A percentile compares a stretch with the other conserved stretches of the same genome.
phyloP scores from a whole-genome alignment of 2,797 vertebrate species.

The Brachyalestes nurse region DNA sequence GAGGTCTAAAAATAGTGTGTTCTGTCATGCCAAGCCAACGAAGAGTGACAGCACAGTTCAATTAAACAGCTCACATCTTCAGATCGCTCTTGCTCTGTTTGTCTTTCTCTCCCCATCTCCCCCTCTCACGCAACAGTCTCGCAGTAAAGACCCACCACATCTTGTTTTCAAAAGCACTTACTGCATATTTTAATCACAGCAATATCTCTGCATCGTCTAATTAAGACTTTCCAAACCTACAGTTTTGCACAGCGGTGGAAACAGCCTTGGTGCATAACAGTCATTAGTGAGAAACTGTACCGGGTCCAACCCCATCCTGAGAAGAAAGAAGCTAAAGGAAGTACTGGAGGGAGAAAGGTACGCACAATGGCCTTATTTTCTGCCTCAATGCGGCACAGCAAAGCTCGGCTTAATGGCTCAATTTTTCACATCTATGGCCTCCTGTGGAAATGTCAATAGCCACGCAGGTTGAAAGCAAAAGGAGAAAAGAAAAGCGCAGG shows the following conservation, averaged over 20 bases:
- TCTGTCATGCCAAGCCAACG: conserved; percentile 32
- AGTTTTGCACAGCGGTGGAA: conserved; percentile 17
- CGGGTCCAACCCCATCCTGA: conserved; percentile 12
- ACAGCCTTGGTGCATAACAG: conserved; percentile 34
- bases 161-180: conserved; percentile 7
- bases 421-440: conserved; percentile 21
- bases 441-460: conserved; percentile 13
- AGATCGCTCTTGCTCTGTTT: not conserved
- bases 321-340: conserved; percentile 1
- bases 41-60: conserved; percentile 39
- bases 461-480: conserved; percentile 2
- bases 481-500: conserved; percentile 22
- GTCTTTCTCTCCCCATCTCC: not conserved
- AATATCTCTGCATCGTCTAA: conserved; percentile 30
- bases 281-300: conserved; percentile 27
- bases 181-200: not conserved
- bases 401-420: conserved; percentile 41
- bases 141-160: not conserved
- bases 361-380: conserved; percentile 27
- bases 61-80: conserved; percentile 35
- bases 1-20: conserved; percentile 48
- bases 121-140: not conserved
- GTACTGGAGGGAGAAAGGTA: conserved; percentile 9
- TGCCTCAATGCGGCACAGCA: conserved; percentile 29
- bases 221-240: conserved; percentile 35